phyloP scores from a whole-genome alignment of 2,113 vertebrate genomes.

The Zapus hudsonius region DNA sequence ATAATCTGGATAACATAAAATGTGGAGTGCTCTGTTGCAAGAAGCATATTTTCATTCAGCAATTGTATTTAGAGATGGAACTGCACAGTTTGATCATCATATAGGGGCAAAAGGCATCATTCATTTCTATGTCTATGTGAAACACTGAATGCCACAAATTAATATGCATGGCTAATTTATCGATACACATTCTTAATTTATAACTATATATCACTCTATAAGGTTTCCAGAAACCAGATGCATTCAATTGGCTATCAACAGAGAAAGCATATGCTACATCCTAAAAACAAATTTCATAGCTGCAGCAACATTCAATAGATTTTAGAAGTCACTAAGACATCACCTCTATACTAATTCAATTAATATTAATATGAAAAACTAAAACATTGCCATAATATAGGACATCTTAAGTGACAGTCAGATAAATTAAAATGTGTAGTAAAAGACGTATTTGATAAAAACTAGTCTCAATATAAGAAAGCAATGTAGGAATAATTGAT shows the following conservation, averaged over 20 bases:
- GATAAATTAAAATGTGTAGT: slow-evolving; percentile 72
- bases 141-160: slow-evolving; percentile 85
- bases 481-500: slow-evolving; percentile 84
- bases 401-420: slow-evolving; percentile 39
- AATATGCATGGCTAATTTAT: slow-evolving; percentile 86
- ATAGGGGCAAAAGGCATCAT: slow-evolving; percentile 84
- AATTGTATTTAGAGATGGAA: slow-evolving; percentile 86
- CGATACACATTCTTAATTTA: slow-evolving; percentile 80
- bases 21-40: slow-evolving; percentile 86
- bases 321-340: slow-evolving; percentile 62
- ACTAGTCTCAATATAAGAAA: slow-evolving; percentile 77
- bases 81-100: slow-evolving; percentile 87
- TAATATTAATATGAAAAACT: slow-evolving; percentile 59
- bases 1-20: slow-evolving; percentile 90
- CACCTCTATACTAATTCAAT: slow-evolving; percentile 60
- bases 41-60: slow-evolving; percentile 89
- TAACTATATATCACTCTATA: slow-evolving; percentile 72
- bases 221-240: slow-evolving; percentile 70
- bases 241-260: slow-evolving; percentile 45
- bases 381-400: neutral
- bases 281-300: slow-evolving; percentile 79
- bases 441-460: slow-evolving; percentile 71
- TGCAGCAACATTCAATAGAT: slow-evolving; percentile 73
- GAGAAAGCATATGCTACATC: slow-evolving; percentile 48
- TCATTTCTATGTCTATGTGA: slow-evolving; percentile 83